Conservation (phyloP, 2,113 vertebrate species). For the Natator depressus region DNA sequence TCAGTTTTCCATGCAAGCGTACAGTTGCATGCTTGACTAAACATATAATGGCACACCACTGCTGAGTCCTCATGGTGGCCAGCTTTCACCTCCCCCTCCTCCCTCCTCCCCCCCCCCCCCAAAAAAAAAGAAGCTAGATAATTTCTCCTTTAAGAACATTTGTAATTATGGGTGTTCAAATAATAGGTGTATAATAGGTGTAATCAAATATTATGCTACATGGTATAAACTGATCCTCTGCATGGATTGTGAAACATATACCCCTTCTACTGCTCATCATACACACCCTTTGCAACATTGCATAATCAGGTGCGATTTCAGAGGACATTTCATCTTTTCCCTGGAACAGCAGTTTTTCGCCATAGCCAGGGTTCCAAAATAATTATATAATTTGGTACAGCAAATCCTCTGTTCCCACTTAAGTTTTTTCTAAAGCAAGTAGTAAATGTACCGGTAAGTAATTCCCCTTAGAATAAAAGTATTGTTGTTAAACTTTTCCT, state of each 20-base stretch:
- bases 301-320: background rate
- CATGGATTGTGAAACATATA: background rate
- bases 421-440: background rate
- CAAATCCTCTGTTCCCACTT: background rate
- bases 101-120: rapidly evolving
- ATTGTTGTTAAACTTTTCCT: background rate
- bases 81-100: too few species aligned
- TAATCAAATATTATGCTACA: background rate
- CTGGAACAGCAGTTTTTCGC: background rate
- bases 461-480: background rate
- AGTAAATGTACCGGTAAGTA: background rate
- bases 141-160: background rate
- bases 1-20: too few species aligned
- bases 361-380: background rate
- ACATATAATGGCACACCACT: too few species aligned
- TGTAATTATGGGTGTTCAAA: background rate
- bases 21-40: too few species aligned
- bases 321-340: background rate
- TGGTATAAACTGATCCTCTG: background rate
- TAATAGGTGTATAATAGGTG: background rate
- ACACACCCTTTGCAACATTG: background rate
- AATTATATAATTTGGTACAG: background rate
- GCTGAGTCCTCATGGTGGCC: too few species aligned
- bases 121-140: too few species aligned
- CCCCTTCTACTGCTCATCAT: background rate